These are phyloP conservation scores for Sinodicranocentrus sp. DNA, from an alignment of 2,888 invertebrate species.

Conservation along the genomic window DNA sequence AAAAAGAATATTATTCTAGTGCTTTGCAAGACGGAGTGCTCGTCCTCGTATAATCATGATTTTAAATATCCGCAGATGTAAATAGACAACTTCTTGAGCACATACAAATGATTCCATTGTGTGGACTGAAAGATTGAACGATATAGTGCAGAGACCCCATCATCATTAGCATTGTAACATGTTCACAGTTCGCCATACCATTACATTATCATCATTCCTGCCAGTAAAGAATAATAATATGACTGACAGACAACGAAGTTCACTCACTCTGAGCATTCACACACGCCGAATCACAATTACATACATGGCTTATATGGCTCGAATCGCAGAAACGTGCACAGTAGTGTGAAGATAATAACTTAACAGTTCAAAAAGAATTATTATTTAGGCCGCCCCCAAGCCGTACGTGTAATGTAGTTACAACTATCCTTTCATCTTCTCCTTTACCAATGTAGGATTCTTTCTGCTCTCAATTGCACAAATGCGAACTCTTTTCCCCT, in stretches of 20 bases:
- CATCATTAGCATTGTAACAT: not conserved
- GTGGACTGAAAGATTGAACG: slow-evolving; percentile 21
- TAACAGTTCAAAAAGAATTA: slow-evolving; percentile 47
- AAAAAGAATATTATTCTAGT: not conserved
- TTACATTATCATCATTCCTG: not conserved
- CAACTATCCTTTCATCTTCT: slow-evolving; percentile 22
- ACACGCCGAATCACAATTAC: not conserved
- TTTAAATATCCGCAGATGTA: not conserved
- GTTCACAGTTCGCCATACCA: not conserved
- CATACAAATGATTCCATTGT: slow-evolving; percentile 25
- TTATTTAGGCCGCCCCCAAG: slow-evolving; percentile 58
- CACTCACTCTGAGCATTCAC: no score
- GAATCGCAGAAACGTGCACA: slow-evolving; percentile 4
- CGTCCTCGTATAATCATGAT: not conserved
- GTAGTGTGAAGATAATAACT: slow-evolving; percentile 29
- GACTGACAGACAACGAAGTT: not conserved
- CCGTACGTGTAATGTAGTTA: slow-evolving; percentile 38
- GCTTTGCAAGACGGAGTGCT: not conserved
- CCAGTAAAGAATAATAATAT: not conserved
- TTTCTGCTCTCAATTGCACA: slow-evolving; percentile 50
- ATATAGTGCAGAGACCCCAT: slow-evolving; percentile 21
- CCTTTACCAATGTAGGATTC: slow-evolving; percentile 21
- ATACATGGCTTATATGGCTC: not conserved
- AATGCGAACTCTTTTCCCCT: slow-evolving; percentile 59
- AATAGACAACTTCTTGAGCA: not conserved